A percentile compares a stretch with the other conserved stretches of the same genome.
Evolutionary conservation across 2,888 invertebrate genomes (phyloP).

Genomic region (Dryadula phaetusa): DNA sequence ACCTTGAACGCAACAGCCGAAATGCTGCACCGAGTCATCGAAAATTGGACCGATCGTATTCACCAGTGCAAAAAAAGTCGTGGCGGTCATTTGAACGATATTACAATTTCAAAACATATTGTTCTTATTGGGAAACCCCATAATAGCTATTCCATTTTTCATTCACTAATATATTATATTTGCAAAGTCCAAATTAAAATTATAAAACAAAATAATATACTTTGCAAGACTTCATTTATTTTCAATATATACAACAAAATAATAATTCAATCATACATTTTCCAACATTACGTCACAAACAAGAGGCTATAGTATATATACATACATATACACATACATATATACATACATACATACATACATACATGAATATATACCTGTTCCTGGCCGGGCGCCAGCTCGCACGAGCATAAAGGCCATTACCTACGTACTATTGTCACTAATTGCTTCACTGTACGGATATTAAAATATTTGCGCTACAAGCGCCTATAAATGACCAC

Average conservation of each 20-base stretch:
- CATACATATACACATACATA: not conserved
- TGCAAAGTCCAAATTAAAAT: no score
- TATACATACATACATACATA: slow-evolving; percentile 11
- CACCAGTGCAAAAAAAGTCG: no score
- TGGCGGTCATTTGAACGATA: no score
- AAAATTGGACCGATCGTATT: no score
- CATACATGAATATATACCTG: slow-evolving; percentile 54
- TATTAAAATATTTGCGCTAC: slow-evolving; percentile 50
- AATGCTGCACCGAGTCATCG: no score
- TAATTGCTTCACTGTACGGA: slow-evolving; percentile 65
- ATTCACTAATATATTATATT: no score
- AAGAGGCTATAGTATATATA: not conserved
- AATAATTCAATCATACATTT: not conserved
- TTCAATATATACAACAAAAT: slow-evolving; percentile 6
- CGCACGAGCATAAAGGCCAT: slow-evolving; percentile 55
- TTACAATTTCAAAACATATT: no score
- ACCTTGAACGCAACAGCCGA: no score
- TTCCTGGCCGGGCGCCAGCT: slow-evolving; percentile 53
- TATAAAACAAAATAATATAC: no score
- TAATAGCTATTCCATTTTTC: no score
- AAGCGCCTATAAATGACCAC: slow-evolving; percentile 35
- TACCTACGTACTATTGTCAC: slow-evolving; percentile 68
- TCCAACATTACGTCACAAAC: not conserved
- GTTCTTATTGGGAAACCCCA: no score
- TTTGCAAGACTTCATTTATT: not conserved